Evolutionary conservation across 2,113 vertebrate species (phyloP).

Genomic region (Seriola quinqueradiata): DNA sequence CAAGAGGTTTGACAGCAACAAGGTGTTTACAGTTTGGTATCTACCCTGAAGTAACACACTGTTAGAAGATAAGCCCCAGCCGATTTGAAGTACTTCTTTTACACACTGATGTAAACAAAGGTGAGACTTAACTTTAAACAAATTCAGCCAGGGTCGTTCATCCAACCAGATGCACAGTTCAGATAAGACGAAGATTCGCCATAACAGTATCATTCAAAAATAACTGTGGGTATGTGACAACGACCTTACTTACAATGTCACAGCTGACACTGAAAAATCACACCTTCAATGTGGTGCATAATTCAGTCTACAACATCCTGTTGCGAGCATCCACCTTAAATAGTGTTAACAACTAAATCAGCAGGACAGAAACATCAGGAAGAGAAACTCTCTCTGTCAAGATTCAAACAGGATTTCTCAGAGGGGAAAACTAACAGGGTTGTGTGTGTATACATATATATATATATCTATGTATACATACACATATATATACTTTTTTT

Average conservation of each 20-base stretch:
- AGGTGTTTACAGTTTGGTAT: neutral
- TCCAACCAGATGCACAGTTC: constrained; percentile 6
- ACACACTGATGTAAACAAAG: neutral
- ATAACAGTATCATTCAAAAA: neutral
- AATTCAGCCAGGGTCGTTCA: neutral
- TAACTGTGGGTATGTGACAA: neutral
- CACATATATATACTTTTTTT: neutral
- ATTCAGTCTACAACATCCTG: constrained; percentile 40
- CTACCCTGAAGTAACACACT: neutral
- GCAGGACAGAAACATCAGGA: constrained; percentile 64
- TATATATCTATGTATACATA: too few species aligned
- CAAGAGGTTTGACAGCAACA: neutral
- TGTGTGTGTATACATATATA: constrained; percentile 43
- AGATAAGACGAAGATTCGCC: neutral
- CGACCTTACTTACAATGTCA: neutral
- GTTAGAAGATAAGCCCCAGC: neutral
- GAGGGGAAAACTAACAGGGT: constrained; percentile 11
- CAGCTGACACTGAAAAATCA: neutral
- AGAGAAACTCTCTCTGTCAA: constrained; percentile 51
- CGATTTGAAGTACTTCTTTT: neutral
- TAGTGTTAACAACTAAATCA: constrained; percentile 49
- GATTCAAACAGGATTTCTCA: constrained; percentile 58
- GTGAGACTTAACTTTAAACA: neutral
- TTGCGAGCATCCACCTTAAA: constrained; percentile 36
- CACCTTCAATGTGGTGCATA: neutral